Conservation (phyloP, 2,797 vertebrate genomes). For the Capromys pilorides region DNA sequence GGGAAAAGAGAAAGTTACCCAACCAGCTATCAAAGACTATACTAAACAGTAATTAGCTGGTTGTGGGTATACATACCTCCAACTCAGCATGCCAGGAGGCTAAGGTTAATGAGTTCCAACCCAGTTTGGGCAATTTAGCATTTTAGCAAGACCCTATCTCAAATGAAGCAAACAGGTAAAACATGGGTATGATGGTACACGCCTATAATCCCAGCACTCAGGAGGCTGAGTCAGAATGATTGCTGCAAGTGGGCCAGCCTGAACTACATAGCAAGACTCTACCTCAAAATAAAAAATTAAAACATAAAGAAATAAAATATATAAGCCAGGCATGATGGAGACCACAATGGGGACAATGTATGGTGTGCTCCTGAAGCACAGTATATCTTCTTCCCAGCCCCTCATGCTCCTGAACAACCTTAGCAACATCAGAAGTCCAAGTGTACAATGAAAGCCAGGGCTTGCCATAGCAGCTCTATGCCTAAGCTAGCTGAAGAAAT, state of each 20-base stretch:
- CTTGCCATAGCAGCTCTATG: neutral
- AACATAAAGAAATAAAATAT: neutral
- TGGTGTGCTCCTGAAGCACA: neutral
- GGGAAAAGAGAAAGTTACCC: neutral
- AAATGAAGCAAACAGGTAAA: neutral
- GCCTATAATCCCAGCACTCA: neutral
- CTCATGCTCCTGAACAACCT: neutral
- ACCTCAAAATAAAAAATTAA: neutral
- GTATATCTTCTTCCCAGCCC: neutral
- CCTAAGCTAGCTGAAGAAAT: neutral
- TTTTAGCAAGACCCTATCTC: neutral
- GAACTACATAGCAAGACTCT: neutral
- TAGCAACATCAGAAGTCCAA: neutral
- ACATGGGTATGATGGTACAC: neutral
- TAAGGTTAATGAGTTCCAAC: neutral
- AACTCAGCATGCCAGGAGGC: neutral
- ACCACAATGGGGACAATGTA: neutral
- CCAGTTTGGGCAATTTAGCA: neutral
- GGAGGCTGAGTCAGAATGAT: neutral
- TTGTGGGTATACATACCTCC: neutral
- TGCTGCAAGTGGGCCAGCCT: neutral
- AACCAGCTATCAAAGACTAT: constrained; percentile 8
- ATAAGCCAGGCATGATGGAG: neutral
- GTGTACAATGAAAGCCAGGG: neutral
- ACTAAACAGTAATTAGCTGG: neutral